Conservation (phyloP, 2,888 invertebrate species). For the Rhabditophanes sp. region DNA sequence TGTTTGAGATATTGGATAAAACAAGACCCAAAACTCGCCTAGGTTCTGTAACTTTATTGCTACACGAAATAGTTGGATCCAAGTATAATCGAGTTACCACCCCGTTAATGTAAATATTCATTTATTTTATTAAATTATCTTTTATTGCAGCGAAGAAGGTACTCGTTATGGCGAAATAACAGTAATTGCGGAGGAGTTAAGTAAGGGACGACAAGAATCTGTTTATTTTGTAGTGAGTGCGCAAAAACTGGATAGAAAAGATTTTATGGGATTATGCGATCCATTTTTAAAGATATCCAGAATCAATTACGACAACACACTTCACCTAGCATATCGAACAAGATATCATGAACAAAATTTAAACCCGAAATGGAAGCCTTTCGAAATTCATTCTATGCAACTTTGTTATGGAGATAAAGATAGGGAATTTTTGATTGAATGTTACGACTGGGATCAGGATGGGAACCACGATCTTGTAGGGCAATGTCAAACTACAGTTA, state of each 20-base stretch:
- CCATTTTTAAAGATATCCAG: conserved; percentile 48
- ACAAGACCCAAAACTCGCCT: conserved; percentile 2
- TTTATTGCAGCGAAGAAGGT: conserved; percentile 23
- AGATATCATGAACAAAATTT: conserved; percentile 51
- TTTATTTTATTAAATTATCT: conserved; percentile 4
- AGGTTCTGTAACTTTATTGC: conserved; percentile 8
- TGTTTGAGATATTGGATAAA: conserved; percentile 47
- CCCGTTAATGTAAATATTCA: conserved; percentile 13
- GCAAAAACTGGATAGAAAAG: conserved; percentile 48
- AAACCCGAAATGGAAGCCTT: conserved; percentile 51
- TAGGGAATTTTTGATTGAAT: conserved; percentile 49
- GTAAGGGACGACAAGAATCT: conserved; percentile 24
- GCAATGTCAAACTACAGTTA: conserved; percentile 48
- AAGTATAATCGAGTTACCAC: conserved; percentile 23
- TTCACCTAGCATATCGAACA: conserved; percentile 50
- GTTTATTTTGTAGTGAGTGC: conserved; percentile 23
- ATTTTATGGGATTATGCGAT: conserved; percentile 50
- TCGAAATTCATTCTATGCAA: conserved; percentile 48
- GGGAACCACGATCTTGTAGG: conserved; percentile 50
- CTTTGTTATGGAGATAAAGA: conserved; percentile 52
- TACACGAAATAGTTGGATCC: conserved; percentile 28
- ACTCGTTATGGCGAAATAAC: conserved; percentile 20
- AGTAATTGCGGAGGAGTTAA: conserved; percentile 23
- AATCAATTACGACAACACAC: conserved; percentile 47
- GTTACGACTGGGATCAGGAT: conserved; percentile 50